A percentile compares a stretch with the other conserved stretches of the same genome.
Conservation (phyloP, 2,888 invertebrate genomes). For the Dasysyrphus tricinctus region DNA sequence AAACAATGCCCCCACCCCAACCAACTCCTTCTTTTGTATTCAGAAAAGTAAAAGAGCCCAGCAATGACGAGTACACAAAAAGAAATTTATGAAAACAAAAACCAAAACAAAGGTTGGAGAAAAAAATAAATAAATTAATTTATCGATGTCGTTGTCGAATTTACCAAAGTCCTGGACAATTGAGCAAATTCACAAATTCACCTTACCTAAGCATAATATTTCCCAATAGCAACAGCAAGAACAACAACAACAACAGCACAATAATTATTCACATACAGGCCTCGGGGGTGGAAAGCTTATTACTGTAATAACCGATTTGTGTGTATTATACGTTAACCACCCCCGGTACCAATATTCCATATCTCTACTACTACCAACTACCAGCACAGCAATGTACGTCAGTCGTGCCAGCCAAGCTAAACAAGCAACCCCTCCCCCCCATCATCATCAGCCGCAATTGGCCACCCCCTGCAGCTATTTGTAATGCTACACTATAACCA, state of each 20-base stretch:
- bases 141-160: conserved; percentile 56
- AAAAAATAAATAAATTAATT: conserved; percentile 28
- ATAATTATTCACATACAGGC: conserved; percentile 75
- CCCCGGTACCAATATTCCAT: not conserved
- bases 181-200: conserved; percentile 70
- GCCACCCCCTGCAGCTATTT: conserved; percentile 71
- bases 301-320: conserved; percentile 76
- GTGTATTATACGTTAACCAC: conserved; percentile 66
- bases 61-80: conserved; percentile 9
- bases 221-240: conserved; percentile 31
- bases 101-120: not conserved
- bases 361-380: not conserved
- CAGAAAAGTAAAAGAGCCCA: no score
- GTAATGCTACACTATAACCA: conserved; percentile 65
- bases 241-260: conserved; percentile 38
- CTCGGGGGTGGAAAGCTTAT: conserved; percentile 70
- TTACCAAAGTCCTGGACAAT: conserved; percentile 66
- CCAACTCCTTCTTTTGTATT: not conserved
- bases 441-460: conserved; percentile 55
- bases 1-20: conserved; percentile 1
- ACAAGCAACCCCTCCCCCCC: conserved; percentile 52
- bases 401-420: conserved; percentile 61
- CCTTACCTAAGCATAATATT: conserved; percentile 74
- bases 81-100: conserved; percentile 62
- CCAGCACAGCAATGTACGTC: conserved; percentile 31